Base-by-base conservation (phyloP, 64 coral and sea anemone species). In the Stylophora pistillata region DNA sequence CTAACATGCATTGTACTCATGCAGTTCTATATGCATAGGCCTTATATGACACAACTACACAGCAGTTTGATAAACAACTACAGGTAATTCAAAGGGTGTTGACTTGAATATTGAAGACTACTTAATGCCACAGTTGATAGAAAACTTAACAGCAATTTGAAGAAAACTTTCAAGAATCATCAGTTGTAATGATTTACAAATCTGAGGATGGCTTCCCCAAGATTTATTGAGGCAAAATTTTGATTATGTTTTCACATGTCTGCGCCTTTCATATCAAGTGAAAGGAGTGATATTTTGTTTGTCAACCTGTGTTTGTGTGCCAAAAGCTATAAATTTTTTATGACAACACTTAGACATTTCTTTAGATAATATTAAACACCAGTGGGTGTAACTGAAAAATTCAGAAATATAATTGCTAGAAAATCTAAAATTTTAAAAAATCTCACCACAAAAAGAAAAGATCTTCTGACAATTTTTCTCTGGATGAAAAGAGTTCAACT, bases 271-370 rank as follows among this genome's bases (percentile, higher is more conserved):
- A 74, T 74, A 80, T 86, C 53, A 72, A 21, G 77, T 31, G 88
- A 89, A 82, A 89, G 25, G 56, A 79, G 77, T 81, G 87, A 82
- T 93, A 83, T 90, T 93, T 87, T 95, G 78, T 87, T 89, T 86
- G 58, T 77, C 79, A 80, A 73, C 57, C 70, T 55, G 57, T 96
- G 95, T 93, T 96, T 96, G 89, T 89, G 76, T 83, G 87, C 94
- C 87, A 78, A 88, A 93, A 90, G 79, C 78, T 57, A 96, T 96
- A 96, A 96, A 96, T 96, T 93, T 96, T 96, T 93, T 92, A 96
- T 96, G 86, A 78, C 56, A 61, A 91, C 77, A 75, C 66, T 89
- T 87, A 74, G 81, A 88, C 91, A 74, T 93, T 87, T 91, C 82
- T 79, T 59, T 15, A 17, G 30, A 69, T 84, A 84, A 68, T 84